Conservation (phyloP, 2,797 vertebrate species). For the Lepilemur septentrionalis region DNA sequence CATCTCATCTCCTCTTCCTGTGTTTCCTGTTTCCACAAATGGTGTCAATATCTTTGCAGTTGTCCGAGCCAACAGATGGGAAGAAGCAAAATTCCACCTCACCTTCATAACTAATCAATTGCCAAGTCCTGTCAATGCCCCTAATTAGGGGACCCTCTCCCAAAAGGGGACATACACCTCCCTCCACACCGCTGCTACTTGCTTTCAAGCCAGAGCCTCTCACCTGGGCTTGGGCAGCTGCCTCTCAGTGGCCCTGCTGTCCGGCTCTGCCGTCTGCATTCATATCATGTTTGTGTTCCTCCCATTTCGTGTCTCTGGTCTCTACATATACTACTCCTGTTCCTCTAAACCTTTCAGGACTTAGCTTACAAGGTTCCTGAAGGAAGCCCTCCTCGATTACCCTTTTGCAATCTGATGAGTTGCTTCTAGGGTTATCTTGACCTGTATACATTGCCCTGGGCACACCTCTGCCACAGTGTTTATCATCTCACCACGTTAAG, state of each 20-base stretch:
- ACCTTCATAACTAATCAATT: background rate
- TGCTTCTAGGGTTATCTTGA: background rate
- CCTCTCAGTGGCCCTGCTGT: background rate
- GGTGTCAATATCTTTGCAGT: background rate
- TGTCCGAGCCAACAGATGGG: background rate
- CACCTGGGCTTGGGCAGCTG: background rate
- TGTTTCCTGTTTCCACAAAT: background rate
- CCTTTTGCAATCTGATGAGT: background rate
- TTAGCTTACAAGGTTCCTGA: background rate
- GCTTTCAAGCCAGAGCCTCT: background rate
- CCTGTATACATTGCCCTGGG: background rate
- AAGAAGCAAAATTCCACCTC: background rate
- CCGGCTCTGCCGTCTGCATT: background rate
- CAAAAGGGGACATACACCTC: background rate
- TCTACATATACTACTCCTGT: background rate
- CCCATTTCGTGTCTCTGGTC: background rate
- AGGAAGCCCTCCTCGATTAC: background rate
- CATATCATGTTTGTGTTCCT: background rate
- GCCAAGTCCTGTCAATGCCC: background rate
- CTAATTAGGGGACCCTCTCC: background rate
- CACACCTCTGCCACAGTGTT: background rate
- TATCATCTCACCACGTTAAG: background rate
- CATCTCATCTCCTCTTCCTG: background rate
- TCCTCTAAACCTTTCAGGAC: background rate
- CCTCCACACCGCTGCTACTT: background rate